A percentile compares a stretch with the other conserved stretches of the same genome.
These are phyloP conservation scores for Streblospio benedicti DNA, from an alignment of 1,140 invertebrate genomes.

Conservation along the genomic window DNA sequence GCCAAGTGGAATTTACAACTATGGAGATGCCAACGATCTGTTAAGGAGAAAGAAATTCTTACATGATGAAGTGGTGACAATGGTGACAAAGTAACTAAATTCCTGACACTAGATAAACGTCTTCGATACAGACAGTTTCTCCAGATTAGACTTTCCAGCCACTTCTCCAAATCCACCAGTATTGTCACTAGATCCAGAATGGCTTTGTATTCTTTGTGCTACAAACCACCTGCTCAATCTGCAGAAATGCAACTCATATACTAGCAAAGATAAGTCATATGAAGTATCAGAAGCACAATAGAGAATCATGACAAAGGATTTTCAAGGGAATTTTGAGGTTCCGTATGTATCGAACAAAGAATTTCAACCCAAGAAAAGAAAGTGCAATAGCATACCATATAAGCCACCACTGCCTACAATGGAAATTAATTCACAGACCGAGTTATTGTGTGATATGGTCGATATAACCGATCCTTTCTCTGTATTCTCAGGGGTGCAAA, in stretches of 20 bases:
- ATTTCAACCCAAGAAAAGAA: too few species aligned
- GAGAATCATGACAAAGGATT: too few species aligned
- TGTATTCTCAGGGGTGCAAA: too few species aligned
- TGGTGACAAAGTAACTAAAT: constrained; percentile 60
- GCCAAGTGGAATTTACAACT: constrained; percentile 79
- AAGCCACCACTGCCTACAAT: too few species aligned
- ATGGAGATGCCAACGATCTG: constrained; percentile 67
- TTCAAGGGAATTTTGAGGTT: too few species aligned
- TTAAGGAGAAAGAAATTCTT: constrained; percentile 78
- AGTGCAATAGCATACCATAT: too few species aligned
- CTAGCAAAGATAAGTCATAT: too few species aligned
- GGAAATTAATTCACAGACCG: too few species aligned
- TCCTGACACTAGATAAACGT: constrained; percentile 93
- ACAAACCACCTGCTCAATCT: constrained; percentile 82
- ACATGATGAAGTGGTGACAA: constrained; percentile 34
- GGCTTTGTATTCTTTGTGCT: constrained; percentile 75
- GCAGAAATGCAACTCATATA: constrained; percentile 59
- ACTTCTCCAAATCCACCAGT: constrained; percentile 42
- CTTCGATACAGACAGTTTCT: constrained; percentile 77
- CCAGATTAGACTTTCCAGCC: constrained; percentile 56
- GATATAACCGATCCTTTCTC: too few species aligned
- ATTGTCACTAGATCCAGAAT: constrained; percentile 82
- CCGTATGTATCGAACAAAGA: too few species aligned
- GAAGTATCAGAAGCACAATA: too few species aligned
- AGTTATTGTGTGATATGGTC: too few species aligned